phyloP scores from a whole-genome alignment of 2,888 invertebrate species.

The Leucophenga maculata region DNA sequence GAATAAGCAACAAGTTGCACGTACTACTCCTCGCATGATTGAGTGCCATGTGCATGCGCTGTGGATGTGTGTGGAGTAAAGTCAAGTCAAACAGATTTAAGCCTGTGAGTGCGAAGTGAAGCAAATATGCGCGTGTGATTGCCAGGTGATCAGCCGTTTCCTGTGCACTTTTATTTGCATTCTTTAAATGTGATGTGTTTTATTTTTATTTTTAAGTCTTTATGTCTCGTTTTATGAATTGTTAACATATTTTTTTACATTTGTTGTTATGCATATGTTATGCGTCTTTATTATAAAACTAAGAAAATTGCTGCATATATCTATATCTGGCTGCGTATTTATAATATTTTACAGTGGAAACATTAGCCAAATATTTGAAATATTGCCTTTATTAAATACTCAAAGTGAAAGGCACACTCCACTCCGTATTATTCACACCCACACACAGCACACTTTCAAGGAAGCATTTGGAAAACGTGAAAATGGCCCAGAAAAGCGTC shows the following conservation, averaged over 20 bases:
- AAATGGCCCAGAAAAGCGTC: conserved; percentile 18
- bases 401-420: conserved; percentile 43
- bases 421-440: neutral
- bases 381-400: too few relatives aligned
- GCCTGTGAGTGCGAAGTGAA: neutral
- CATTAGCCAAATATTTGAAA: too few relatives aligned
- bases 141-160: conserved; percentile 36
- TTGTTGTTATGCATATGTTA: neutral
- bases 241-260: conserved; percentile 14
- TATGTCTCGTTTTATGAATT: conserved; percentile 21
- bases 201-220: too few relatives aligned
- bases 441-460: neutral
- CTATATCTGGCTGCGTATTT: neutral
- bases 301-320: neutral
- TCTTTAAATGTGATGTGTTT: too few relatives aligned
- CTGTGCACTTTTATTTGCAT: neutral
- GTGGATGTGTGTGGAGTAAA: neutral
- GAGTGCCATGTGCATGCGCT: conserved; percentile 3
- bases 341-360: neutral
- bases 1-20: conserved; percentile 57
- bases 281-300: neutral
- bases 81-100: neutral
- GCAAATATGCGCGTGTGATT: conserved; percentile 29
- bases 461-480: neutral
- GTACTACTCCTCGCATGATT: conserved; percentile 37